A percentile compares a stretch with the other conserved stretches of the same genome.
These are phyloP conservation scores for Oxytorus armatus DNA, from an alignment of 2,888 invertebrate species.

Conservation along the genomic window DNA sequence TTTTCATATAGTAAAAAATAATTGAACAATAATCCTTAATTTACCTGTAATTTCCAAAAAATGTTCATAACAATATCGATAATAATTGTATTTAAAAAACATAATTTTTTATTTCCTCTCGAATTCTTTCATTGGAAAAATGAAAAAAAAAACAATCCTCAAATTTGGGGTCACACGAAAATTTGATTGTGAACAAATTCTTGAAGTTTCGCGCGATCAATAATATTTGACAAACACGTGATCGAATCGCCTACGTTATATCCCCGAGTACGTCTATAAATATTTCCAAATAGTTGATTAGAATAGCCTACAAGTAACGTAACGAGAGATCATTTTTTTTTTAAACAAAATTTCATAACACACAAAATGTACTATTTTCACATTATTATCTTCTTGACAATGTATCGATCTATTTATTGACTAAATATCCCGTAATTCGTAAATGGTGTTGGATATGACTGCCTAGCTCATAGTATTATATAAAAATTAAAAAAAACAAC, in stretches of 20 bases:
- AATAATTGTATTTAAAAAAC: no score
- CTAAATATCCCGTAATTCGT: constrained; percentile 76
- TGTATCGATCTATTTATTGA: constrained; percentile 60
- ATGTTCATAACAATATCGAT: no score
- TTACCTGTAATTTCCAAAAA: no score
- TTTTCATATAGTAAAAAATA: no score
- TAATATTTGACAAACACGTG: no score
- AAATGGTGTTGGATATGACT: constrained; percentile 81
- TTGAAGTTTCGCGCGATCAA: no score
- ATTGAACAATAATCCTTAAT: no score
- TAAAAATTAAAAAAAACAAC: constrained; percentile 68
- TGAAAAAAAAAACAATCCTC: no score
- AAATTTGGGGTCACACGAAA: background rate
- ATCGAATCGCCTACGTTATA: constrained; percentile 49
- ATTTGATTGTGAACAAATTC: background rate
- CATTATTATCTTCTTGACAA: constrained; percentile 42
- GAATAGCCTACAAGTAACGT: constrained; percentile 77
- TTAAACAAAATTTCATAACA: constrained; percentile 65
- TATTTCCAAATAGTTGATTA: constrained; percentile 67
- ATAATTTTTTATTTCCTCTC: no score
- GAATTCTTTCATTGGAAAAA: no score
- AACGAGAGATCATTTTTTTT: constrained; percentile 64
- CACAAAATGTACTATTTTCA: constrained; percentile 62
- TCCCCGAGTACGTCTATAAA: constrained; percentile 49
- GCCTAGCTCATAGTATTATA: constrained; percentile 82